These are phyloP conservation scores for Torymus texanus DNA, from an alignment of 2,888 invertebrate genomes.

Conservation along the genomic window DNA sequence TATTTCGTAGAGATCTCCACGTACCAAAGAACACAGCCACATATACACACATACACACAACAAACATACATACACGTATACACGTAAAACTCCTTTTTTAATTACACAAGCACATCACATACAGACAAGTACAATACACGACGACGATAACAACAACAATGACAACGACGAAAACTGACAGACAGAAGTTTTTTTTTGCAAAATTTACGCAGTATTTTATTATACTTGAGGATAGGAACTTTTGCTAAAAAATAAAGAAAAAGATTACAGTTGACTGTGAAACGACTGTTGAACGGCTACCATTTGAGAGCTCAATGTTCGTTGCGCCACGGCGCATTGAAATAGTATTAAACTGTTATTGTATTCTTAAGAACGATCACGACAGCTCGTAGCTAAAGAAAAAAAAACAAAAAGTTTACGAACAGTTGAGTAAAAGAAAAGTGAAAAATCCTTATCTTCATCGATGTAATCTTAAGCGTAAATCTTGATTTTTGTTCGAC, in stretches of 20 bases:
- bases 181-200: conserved; percentile 6
- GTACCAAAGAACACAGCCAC: conserved; percentile 67
- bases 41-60: conserved; percentile 28
- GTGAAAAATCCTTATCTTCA: background rate
- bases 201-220: conserved; percentile 26
- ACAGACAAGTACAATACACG: conserved; percentile 44
- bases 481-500: conserved; percentile 15
- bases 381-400: no score
- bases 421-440: background rate
- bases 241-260: background rate
- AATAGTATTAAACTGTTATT: conserved; percentile 48
- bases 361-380: conserved; percentile 32
- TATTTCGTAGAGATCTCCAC: conserved; percentile 68
- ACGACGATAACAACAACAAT: no score
- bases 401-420: no score
- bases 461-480: no score
- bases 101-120: conserved; percentile 3
- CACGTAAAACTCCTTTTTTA: conserved; percentile 25
- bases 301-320: no score
- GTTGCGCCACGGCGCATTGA: no score
- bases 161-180: conserved; percentile 47
- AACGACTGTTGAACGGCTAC: no score
- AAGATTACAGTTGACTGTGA: conserved; percentile 3
- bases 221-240: conserved; percentile 10
- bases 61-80: conserved; percentile 32